A percentile compares a stretch with the other conserved stretches of the same genome.
phyloP scores from a whole-genome alignment of 2,888 invertebrate species.

The Eulithis prunata region DNA sequence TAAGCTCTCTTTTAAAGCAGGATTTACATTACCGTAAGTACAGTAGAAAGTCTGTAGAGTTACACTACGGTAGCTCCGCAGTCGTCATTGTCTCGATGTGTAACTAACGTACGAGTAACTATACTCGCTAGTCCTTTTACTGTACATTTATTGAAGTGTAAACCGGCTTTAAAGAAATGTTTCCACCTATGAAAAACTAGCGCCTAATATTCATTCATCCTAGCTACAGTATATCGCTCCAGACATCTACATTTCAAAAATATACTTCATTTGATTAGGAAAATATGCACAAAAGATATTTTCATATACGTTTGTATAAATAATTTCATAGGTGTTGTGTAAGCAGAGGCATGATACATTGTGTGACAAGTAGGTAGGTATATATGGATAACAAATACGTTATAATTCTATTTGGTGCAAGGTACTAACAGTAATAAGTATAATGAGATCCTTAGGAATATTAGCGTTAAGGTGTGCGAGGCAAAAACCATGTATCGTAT shows the following conservation, averaged over 20 bases:
- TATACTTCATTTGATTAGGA: slow-evolving; percentile 70
- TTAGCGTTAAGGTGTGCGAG: slow-evolving; percentile 16
- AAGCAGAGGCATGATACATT: slow-evolving; percentile 58
- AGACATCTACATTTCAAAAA: slow-evolving; percentile 70
- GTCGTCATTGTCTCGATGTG: too few relatives aligned
- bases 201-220: slow-evolving; percentile 59
- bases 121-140: too few relatives aligned
- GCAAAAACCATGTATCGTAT: slow-evolving; percentile 21
- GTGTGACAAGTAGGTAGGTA: slow-evolving; percentile 8
- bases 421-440: slow-evolving; percentile 25
- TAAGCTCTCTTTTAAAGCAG: slow-evolving; percentile 32
- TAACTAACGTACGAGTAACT: too few relatives aligned
- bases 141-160: too few relatives aligned
- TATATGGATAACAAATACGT: slow-evolving; percentile 9
- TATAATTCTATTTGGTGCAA: slow-evolving; percentile 32
- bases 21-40: too few relatives aligned
- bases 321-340: slow-evolving; percentile 47
- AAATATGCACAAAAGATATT: slow-evolving; percentile 65
- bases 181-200: slow-evolving; percentile 24
- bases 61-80: too few relatives aligned
- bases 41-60: too few relatives aligned
- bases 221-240: slow-evolving; percentile 64
- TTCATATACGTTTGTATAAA: slow-evolving; percentile 48
- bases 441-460: slow-evolving; percentile 33
- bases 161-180: slow-evolving; percentile 1